These are phyloP conservation scores for Phrynocephalus forsythii DNA, from an alignment of 2,797 vertebrate genomes.

Conservation along the genomic window DNA sequence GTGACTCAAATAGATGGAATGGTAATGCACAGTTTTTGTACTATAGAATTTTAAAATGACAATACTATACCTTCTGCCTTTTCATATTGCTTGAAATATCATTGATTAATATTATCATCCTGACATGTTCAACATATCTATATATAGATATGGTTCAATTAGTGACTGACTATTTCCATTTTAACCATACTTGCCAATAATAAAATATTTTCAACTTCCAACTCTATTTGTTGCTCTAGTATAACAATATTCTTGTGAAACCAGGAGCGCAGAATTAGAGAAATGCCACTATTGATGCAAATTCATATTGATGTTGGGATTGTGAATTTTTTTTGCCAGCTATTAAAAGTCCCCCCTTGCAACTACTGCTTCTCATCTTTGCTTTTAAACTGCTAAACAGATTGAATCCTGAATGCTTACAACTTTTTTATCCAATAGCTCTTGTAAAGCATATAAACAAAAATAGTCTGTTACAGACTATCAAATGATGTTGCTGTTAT, in stretches of 20 bases:
- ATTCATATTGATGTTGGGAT: not conserved
- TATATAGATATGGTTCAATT: not conserved
- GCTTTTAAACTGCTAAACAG: not conserved
- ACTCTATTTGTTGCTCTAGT: not conserved
- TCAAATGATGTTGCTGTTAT: not conserved
- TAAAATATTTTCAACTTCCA: not conserved
- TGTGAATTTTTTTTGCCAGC: not conserved
- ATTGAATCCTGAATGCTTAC: not conserved
- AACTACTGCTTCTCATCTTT: not conserved
- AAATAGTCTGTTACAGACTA: not conserved
- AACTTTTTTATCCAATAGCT: not conserved
- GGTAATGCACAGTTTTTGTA: not conserved
- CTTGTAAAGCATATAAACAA: not conserved
- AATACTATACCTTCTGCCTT: not conserved
- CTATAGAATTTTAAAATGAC: not conserved
- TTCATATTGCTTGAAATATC: not conserved
- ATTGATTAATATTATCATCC: not conserved
- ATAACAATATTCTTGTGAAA: not conserved
- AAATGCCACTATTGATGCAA: not conserved
- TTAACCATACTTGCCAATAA: not conserved
- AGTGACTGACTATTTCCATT: not conserved
- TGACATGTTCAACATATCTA: not conserved
- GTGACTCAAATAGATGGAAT: not conserved
- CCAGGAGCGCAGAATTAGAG: not conserved
- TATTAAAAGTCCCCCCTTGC: accelerated